Base-by-base conservation (phyloP, 1,140 invertebrate genomes). In the Eupeodes corollae region DNA sequence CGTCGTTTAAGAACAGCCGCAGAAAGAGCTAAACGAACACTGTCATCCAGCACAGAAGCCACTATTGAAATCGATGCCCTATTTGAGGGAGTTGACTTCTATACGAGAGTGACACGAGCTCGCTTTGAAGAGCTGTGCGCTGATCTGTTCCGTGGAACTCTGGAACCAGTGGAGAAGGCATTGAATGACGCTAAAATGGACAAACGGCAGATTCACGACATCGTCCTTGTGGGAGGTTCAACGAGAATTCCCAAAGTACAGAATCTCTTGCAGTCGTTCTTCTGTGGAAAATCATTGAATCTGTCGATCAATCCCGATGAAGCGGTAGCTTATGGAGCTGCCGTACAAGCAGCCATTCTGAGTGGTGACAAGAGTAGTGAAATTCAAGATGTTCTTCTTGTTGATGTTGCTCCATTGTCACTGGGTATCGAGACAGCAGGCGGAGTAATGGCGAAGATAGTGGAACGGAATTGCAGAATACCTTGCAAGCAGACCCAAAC, bases 81-180 rank as follows among this genome's bases (percentile, higher is more conserved):
- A 21, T 77, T 79, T 49, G 82, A 86, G 50, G 83, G 83, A 10
- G 74, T 84, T 31, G 89, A 92, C 66, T 91, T 89, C 68, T 90
- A 91, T 68, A 84, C 86, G 1, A 87, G 80, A 61, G 79, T 92
- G 33, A 83, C 84, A 18, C 75, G 88, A 54, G 89, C 88, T 8
- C 71, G 84, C 34, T 90, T 90, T 61, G 89, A 92, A 70, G 88
- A 91, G 67, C 70, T 95, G 19, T 87, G 84, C 63, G 79, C 83
- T 44, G 91, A 94, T 72, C 73, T 94, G 32, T 84, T 84, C 69
- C 69, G 78, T 50, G 65, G 71, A 15, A 86, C 83, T 10, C 57
- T 87, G 43, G 71, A 71, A 34, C 84, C 84, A 6, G 82, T 87
- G 8, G 83, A 87, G 55, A 88, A 67, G 74, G 82, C 78, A 26